phyloP scores from a whole-genome alignment of 1,140 invertebrate species.

The Meloidogyne exigua region DNA sequence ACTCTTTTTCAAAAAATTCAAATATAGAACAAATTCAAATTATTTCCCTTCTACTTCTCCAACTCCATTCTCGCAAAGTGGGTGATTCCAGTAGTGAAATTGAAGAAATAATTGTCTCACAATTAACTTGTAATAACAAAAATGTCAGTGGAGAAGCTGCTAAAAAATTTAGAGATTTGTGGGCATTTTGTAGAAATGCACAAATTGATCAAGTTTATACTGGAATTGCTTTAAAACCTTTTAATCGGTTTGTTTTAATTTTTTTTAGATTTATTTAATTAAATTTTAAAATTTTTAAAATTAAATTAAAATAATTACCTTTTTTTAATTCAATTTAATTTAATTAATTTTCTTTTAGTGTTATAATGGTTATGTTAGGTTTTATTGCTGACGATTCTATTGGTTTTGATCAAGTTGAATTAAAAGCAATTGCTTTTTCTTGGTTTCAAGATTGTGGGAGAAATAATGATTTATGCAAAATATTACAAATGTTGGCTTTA shows the following conservation, averaged over 20 bases:
- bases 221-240: constrained; percentile 46
- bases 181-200: constrained; percentile 46
- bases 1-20: constrained; percentile 22
- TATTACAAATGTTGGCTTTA: constrained; percentile 76
- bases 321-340: too few species aligned
- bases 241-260: constrained; percentile 45
- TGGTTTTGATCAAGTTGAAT: constrained; percentile 37
- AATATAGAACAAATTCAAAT: constrained; percentile 35
- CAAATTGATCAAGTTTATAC: constrained; percentile 38
- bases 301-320: too few species aligned
- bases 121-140: constrained; percentile 51
- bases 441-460: constrained; percentile 74
- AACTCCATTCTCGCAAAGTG: constrained; percentile 51
- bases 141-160: constrained; percentile 47
- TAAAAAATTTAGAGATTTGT: constrained; percentile 54
- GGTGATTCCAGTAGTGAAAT: constrained; percentile 56
- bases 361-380: constrained; percentile 60
- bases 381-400: constrained; percentile 54
- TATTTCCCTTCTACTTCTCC: constrained; percentile 43
- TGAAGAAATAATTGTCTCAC: constrained; percentile 55
- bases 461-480: constrained; percentile 74
- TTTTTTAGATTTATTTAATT: not conserved
- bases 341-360: constrained; percentile 41
- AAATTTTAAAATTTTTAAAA: too few species aligned
- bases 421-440: constrained; percentile 48